These are phyloP conservation scores for Arion vulgaris DNA, from an alignment of 1,140 invertebrate genomes.

Conservation along the genomic window DNA sequence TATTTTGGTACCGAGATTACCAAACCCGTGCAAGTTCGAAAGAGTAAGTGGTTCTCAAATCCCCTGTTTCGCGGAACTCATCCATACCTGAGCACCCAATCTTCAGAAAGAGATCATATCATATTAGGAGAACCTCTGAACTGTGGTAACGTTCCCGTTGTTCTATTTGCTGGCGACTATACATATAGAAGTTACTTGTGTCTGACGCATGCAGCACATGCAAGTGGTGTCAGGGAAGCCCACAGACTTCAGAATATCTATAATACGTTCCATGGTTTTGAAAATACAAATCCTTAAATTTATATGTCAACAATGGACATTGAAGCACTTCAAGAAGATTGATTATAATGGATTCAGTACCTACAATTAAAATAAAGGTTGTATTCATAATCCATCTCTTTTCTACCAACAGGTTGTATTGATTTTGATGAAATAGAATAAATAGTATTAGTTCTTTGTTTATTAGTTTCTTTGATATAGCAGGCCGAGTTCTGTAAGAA, in stretches of 20 bases:
- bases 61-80: not conserved
- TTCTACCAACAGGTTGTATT: no score
- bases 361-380: no score
- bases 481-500: no score
- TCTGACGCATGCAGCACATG: not conserved
- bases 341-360: no score
- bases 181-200: not conserved
- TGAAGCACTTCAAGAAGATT: no score
- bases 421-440: no score
- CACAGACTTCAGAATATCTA: not conserved
- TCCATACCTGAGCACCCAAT: constrained; percentile 3
- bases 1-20: not conserved
- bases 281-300: constrained; percentile 1
- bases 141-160: not conserved
- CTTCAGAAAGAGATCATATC: not conserved
- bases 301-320: not conserved
- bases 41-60: not conserved
- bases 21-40: not conserved
- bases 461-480: no score
- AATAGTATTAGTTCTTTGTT: no score
- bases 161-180: constrained; percentile 16
- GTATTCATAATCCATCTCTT: no score
- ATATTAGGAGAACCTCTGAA: not conserved
- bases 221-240: constrained; percentile 15
- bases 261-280: not conserved